These are phyloP conservation scores for Ariopsis seemanni DNA, from an alignment of 2,113 vertebrate species.

Conservation along the genomic window DNA sequence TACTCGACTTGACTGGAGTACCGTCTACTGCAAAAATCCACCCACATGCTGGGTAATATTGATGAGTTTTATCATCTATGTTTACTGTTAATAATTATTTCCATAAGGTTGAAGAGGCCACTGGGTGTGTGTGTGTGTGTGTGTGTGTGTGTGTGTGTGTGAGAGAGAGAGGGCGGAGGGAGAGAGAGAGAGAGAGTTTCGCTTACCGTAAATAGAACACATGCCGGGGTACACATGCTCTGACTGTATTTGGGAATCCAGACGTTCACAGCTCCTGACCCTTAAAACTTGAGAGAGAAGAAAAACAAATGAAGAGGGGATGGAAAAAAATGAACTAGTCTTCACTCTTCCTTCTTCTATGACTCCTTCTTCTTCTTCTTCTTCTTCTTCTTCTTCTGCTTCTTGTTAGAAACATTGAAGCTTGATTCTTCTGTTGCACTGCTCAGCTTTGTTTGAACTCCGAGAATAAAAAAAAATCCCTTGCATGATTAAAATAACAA, in stretches of 20 bases:
- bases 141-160: background rate
- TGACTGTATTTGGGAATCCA: slow-evolving; percentile 30
- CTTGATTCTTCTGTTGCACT: slow-evolving; percentile 79
- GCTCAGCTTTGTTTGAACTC: slow-evolving; percentile 72
- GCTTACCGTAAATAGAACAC: slow-evolving; percentile 41
- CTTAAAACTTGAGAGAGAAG: slow-evolving; percentile 51
- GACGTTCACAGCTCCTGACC: slow-evolving; percentile 56
- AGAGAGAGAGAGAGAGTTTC: slow-evolving; percentile 31
- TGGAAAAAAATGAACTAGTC: slow-evolving; percentile 61
- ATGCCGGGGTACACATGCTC: slow-evolving; percentile 36
- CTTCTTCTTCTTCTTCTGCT: slow-evolving; percentile 57
- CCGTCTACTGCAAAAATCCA: slow-evolving; percentile 68
- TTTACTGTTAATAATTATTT: slow-evolving; percentile 75
- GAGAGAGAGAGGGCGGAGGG: background rate
- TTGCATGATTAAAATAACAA: slow-evolving; percentile 78
- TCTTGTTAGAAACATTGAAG: slow-evolving; percentile 75
- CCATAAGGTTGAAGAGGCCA: slow-evolving; percentile 62
- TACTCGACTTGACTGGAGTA: slow-evolving; percentile 63
- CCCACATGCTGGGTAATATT: slow-evolving; percentile 74
- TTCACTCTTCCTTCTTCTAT: slow-evolving; percentile 74
- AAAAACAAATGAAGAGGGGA: slow-evolving; percentile 56
- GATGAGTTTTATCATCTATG: slow-evolving; percentile 97
- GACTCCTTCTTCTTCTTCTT: slow-evolving; percentile 66
- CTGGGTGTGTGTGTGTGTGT: slow-evolving; percentile 50
- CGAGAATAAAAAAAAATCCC: slow-evolving; percentile 66